phyloP scores from a whole-genome alignment of 2,888 invertebrate genomes.

The Anoncus sp. region DNA sequence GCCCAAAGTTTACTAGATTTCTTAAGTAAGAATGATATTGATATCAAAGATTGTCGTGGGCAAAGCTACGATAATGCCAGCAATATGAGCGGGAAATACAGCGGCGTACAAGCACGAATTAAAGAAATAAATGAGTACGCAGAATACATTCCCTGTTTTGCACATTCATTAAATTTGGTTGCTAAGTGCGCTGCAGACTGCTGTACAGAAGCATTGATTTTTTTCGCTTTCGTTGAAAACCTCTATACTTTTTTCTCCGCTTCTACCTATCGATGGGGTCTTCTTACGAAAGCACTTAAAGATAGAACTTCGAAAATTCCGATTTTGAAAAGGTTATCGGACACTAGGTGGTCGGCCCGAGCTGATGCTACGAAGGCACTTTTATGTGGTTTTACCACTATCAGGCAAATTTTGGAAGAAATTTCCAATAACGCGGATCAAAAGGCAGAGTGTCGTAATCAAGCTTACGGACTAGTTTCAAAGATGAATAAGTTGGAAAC shows the following conservation, averaged over 20 bases:
- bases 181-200: constrained; percentile 66
- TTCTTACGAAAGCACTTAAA: constrained; percentile 18
- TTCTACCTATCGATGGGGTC: constrained; percentile 63
- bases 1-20: constrained; percentile 48
- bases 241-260: constrained; percentile 68
- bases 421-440: constrained; percentile 57
- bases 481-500: constrained; percentile 69
- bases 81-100: constrained; percentile 65
- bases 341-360: constrained; percentile 63
- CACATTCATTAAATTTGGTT: constrained; percentile 70
- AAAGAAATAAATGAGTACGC: constrained; percentile 57
- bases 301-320: constrained; percentile 33
- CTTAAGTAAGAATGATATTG: constrained; percentile 53
- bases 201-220: constrained; percentile 62
- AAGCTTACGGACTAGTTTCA: constrained; percentile 64
- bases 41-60: constrained; percentile 66
- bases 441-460: constrained; percentile 61
- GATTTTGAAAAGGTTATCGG: constrained; percentile 48
- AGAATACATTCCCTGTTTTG: constrained; percentile 67
- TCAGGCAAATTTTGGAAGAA: constrained; percentile 43
- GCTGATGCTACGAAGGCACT: constrained; percentile 55
- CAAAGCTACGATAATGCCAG: constrained; percentile 70
- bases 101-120: constrained; percentile 66
- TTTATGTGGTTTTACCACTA: constrained; percentile 41
- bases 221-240: constrained; percentile 65